Base-by-base conservation (phyloP, 2,113 vertebrate genomes). In the Sorex araneus region DNA sequence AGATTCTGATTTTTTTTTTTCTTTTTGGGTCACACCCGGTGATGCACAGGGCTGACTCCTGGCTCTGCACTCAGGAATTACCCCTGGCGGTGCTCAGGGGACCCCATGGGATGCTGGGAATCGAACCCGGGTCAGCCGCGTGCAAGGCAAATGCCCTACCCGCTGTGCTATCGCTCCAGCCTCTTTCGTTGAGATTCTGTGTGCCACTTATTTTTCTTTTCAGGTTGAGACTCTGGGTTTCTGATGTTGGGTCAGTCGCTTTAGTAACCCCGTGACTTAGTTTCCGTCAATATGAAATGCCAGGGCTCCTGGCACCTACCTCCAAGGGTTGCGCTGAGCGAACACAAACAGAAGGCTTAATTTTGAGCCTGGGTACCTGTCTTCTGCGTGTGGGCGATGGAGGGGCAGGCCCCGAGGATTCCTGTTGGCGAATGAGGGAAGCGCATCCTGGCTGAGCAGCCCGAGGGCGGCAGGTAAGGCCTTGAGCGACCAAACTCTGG, bases 241-340 rank as follows among this genome's bases (percentile, higher is more conserved):
- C 23, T 34, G 64, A 71, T 8, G 8, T 78, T 75, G 70, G 47
- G 66, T 1, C 27, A 81, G 57, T n/a, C 2, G 19, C 45, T 64
- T 21, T 74, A n/a, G 12, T 57, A 64, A 23, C 10, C 13, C 13
- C 18, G 28, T 67, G 43, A 47, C 34, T 90, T 57, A 36, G n/a
- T 78, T 90, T 93, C n/a, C 89, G 66, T 71, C 16, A 70, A 71
- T 18, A 8, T 78, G 57, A 60, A 76, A 71, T 16, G 30, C 16
- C 34, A 23, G 4, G 78, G 6, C 10, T 21, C 3, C 13, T 19
- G 19, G 67, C 13, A 57, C 0, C 11, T 34, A 34, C 21, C 63
- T 60, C 23, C 34, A 5, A 21, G 18, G 69, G 2, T 34, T 69
- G 27, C 64, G 19, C 28, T 8, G 54, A 40, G 70, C 69, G 47